Base-by-base conservation (phyloP, 2,888 invertebrate genomes). In the Cancer borealis region DNA sequence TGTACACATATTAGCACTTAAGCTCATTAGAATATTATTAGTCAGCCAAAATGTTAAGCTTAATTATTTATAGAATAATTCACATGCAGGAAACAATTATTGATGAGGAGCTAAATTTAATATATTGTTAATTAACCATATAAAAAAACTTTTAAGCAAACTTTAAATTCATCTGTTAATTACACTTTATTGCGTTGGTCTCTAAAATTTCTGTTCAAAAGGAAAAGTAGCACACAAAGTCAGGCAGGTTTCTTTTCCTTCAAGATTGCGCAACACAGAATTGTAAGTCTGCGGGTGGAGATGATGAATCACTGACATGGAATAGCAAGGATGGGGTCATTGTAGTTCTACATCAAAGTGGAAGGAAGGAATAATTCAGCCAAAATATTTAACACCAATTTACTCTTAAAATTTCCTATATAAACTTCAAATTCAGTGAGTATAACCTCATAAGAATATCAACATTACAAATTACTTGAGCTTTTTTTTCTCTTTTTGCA, bases 71-170 rank as follows among this genome's bases (percentile, higher is more conserved):
- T 39, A 66, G 14, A 21, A 39, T 84, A 39, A 26, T 73, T 84
- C 84, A 84, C 84, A 84, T 84, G 84, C 84, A 84, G 30, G 84
- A 84, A 84, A 84, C 84, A 39, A 73, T n/a, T 84, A 84, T 30
- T 39, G 39, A 39, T 84, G 8, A 79, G 10, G 26, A 84, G 84
- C 39, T 39, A 14, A 84, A 84, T 84, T 84, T 84, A 84, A n/a
- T 84, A 39, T 39, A 84, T 39, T 39, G 14, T 39, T 84, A 84
- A 84, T 84, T 39, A 84, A 84, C 84, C 30, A 84, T 17, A 84
- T 84, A 39, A 84, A 8, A 12, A 4, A 84, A 39, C 14, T 12
- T 54, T 84, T 84, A 30, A 84, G 79, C 8, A 10, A 30, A 84
- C 10, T 39, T 84, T 39, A 84, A 84, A 14, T 39, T 39, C 3